Evolutionary conservation across 2,113 vertebrate genomes (phyloP).

Genomic region (Columba janthina): DNA sequence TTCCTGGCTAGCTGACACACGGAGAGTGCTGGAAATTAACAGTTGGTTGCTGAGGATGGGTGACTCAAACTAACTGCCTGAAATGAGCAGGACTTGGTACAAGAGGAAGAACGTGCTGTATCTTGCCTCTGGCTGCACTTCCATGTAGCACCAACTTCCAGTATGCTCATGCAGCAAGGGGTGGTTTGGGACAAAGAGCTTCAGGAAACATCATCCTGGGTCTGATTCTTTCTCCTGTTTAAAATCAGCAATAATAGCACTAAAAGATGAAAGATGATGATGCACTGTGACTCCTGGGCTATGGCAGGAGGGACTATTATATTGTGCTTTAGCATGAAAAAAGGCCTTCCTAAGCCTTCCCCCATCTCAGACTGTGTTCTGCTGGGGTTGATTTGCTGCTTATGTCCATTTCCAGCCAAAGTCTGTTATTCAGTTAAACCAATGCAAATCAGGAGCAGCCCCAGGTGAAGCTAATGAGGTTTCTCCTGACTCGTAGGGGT

Average conservation of each 20-base stretch:
- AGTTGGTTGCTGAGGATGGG: not conserved
- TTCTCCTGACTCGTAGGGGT: not conserved
- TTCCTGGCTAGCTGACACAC: not conserved
- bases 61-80: not conserved
- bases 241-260: not conserved
- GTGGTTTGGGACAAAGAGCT: not conserved
- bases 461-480: not conserved
- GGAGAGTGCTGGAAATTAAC: not conserved
- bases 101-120: not conserved
- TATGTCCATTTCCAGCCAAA: not conserved
- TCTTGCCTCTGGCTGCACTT: not conserved
- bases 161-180: not conserved
- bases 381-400: not conserved
- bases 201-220: not conserved
- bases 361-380: not conserved
- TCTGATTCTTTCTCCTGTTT: not conserved
- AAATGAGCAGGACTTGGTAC: not conserved
- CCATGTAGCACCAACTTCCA: not conserved
- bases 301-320: not conserved
- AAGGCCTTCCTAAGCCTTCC: not conserved
- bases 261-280: not conserved
- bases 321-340: not conserved
- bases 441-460: slow-evolving; percentile 57
- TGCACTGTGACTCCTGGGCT: not conserved
- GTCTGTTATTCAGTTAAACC: slow-evolving; percentile 58